phyloP scores from a whole-genome alignment of 2,797 vertebrate species.

The Thamnophis elegans region DNA sequence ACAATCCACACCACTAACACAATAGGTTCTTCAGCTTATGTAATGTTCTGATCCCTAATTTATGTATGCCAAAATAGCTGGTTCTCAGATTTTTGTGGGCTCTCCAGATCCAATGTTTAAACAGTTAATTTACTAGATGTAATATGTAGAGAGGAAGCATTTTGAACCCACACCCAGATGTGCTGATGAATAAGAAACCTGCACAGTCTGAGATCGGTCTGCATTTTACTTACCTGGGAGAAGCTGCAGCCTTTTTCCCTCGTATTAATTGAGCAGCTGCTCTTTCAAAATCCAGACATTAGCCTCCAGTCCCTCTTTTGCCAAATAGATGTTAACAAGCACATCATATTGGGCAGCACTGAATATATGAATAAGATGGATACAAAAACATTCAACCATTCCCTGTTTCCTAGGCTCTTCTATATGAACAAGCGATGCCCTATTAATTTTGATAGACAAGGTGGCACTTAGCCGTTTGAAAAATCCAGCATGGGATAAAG shows the following conservation, averaged over 20 bases:
- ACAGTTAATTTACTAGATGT: background rate
- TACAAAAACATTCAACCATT: background rate
- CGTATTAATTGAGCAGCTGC: conserved; percentile 34
- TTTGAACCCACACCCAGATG: background rate
- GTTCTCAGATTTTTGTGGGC: conserved; percentile 3
- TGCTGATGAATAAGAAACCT: background rate
- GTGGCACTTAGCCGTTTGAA: conserved; percentile 74
- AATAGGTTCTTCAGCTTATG: background rate
- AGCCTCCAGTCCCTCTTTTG: conserved; percentile 52
- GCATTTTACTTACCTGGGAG: background rate
- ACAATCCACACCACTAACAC: conserved; percentile 5
- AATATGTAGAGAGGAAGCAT: background rate
- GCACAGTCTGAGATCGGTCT: background rate
- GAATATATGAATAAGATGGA: conserved; percentile 76
- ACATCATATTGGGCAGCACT: conserved; percentile 68
- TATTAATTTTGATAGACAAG: conserved; percentile 81
- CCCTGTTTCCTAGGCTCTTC: conserved; percentile 47
- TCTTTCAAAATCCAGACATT: conserved; percentile 54
- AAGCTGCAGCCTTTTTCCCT: conserved; percentile 2
- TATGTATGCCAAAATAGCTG: background rate
- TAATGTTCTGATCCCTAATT: background rate
- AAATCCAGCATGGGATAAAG: conserved; percentile 73
- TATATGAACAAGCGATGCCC: conserved; percentile 70
- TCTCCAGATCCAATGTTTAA: background rate
- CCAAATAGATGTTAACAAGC: conserved; percentile 73